phyloP scores from a whole-genome alignment of 2,888 invertebrate species.

The Heteropelma amictum region DNA sequence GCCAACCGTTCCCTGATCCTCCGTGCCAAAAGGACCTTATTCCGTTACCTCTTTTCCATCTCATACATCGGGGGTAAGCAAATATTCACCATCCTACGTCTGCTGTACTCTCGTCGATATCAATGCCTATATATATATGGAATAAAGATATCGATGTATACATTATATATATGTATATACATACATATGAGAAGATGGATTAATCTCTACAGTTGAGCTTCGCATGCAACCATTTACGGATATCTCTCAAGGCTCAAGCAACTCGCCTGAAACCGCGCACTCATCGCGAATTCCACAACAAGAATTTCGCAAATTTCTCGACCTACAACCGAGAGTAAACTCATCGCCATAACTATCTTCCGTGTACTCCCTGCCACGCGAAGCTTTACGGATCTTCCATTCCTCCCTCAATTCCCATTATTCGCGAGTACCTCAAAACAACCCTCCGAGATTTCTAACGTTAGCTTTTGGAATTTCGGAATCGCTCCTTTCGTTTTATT shows the following conservation, averaged over 20 bases:
- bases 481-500: too few species aligned
- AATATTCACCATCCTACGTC: background rate
- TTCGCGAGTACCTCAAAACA: background rate
- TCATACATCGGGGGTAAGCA: background rate
- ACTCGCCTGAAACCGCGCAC: conserved; percentile 21
- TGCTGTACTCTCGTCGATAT: too few species aligned
- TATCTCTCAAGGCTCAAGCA: conserved; percentile 15
- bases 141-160: too few species aligned
- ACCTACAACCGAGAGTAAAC: conserved; percentile 8
- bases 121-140: too few species aligned
- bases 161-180: background rate
- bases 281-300: conserved; percentile 35
- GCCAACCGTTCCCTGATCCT: background rate
- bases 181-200: background rate
- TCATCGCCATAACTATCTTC: conserved; percentile 14
- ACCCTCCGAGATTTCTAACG: too few species aligned
- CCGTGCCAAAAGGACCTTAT: too few species aligned
- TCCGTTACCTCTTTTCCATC: background rate
- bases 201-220: conserved; percentile 4
- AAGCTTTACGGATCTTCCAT: background rate
- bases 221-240: conserved; percentile 23
- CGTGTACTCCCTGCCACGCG: too few species aligned
- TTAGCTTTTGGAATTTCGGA: too few species aligned
- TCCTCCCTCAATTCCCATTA: background rate
- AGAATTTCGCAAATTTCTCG: conserved; percentile 38